Conservation (phyloP, 2,797 vertebrate genomes). For the Pristis pectinata region DNA sequence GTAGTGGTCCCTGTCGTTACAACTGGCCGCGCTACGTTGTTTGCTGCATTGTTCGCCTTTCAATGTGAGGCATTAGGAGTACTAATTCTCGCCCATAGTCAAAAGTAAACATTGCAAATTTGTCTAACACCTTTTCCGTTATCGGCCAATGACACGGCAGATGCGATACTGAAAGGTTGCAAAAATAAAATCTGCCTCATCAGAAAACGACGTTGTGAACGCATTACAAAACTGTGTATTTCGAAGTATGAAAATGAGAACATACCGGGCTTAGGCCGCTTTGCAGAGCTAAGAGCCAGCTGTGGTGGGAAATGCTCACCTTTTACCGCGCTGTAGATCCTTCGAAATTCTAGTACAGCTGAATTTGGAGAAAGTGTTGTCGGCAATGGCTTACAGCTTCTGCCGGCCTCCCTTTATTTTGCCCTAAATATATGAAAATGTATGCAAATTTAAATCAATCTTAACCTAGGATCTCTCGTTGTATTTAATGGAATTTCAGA, state of each 20-base stretch:
- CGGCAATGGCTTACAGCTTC: constrained; percentile 89
- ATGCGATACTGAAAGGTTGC: not conserved
- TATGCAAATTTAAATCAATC: constrained; percentile 99
- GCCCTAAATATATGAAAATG: constrained; percentile 99
- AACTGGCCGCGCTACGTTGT: not conserved
- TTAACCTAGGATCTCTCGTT: constrained; percentile 90
- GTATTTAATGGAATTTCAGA: constrained; percentile 96
- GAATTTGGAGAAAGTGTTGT: constrained; percentile 66
- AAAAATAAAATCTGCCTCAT: too few relatives aligned
- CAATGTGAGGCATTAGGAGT: not conserved
- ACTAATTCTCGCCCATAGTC: not conserved
- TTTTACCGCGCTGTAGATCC: not conserved
- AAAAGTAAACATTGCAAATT: not conserved
- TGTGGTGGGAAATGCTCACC: not conserved
- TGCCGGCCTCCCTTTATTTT: constrained; percentile 96
- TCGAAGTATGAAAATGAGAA: not conserved
- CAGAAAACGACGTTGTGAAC: not conserved
- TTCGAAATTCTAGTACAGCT: constrained; percentile 1
- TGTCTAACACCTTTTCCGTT: too few relatives aligned
- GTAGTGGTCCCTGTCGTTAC: not conserved
- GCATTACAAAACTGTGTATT: not conserved
- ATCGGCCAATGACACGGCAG: not conserved
- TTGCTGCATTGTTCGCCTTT: not conserved
- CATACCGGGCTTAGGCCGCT: not conserved
- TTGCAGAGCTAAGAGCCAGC: not conserved